A percentile compares a stretch with the other conserved stretches of the same genome.
Conservation (phyloP, 2,797 vertebrate genomes). For the Neostethus bicornis region DNA sequence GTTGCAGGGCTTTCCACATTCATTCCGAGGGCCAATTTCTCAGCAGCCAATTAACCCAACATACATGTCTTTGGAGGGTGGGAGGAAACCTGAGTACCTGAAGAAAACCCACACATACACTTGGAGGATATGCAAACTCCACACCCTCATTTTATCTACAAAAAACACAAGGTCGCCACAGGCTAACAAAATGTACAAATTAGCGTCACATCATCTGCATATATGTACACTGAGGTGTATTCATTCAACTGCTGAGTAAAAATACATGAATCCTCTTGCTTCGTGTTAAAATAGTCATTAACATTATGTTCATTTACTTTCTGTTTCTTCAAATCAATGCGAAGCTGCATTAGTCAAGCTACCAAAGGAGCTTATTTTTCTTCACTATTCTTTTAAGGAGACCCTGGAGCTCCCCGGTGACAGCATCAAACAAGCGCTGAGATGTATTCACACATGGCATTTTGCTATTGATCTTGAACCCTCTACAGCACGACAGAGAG, state of each 20-base stretch:
- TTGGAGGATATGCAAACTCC: too few species aligned
- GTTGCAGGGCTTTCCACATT: too few species aligned
- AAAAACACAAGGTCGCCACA: slow-evolving; percentile 6
- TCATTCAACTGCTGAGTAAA: slow-evolving; percentile 6
- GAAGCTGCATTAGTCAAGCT: slow-evolving; percentile 36
- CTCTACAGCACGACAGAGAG: slow-evolving; percentile 38
- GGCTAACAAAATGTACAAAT: slow-evolving; percentile 1
- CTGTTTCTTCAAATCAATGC: slow-evolving; percentile 18
- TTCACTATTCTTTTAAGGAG: slow-evolving; percentile 36
- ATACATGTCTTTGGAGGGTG: too few species aligned
- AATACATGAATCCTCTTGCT: slow-evolving; percentile 11
- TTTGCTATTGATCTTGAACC: slow-evolving; percentile 59
- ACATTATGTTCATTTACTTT: slow-evolving; percentile 17
- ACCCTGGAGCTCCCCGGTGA: slow-evolving; percentile 51
- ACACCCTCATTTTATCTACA: slow-evolving; percentile 15
- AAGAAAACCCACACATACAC: too few species aligned
- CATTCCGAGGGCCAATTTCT: too few species aligned
- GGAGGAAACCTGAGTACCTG: too few species aligned
- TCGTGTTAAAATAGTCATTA: background rate
- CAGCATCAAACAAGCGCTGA: slow-evolving; percentile 60
- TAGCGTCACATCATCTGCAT: slow-evolving; percentile 11
- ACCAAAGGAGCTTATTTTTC: slow-evolving; percentile 37
- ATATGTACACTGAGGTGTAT: background rate
- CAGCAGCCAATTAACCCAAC: too few species aligned
- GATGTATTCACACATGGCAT: slow-evolving; percentile 57